Conservation (phyloP, 2,113 vertebrate species). For the Thymallus thymallus region DNA sequence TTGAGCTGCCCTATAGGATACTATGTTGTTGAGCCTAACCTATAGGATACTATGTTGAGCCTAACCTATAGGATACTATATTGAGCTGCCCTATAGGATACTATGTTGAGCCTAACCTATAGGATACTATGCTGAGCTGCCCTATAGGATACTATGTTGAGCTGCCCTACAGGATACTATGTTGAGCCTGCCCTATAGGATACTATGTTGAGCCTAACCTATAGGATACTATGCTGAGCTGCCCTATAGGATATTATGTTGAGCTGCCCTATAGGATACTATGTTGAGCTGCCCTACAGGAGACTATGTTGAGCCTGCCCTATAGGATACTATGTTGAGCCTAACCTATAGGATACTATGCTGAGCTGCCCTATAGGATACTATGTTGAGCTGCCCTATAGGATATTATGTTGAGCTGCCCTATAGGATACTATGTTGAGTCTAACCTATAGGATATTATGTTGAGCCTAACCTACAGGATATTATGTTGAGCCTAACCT, state of each 20-base stretch:
- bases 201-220: too few relatives aligned
- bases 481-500: conserved; percentile 13
- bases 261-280: neutral
- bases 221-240: conserved; percentile 8
- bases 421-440: neutral
- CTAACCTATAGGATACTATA: too few relatives aligned
- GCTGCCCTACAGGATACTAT: conserved; percentile 10
- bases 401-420: conserved; percentile 10
- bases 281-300: conserved; percentile 22
- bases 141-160: conserved; percentile 4
- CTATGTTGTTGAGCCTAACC: conserved; percentile 20
- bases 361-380: conserved; percentile 18
- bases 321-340: too few relatives aligned
- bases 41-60: neutral
- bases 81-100: neutral
- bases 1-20: neutral
- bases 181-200: neutral
- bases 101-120: conserved; percentile 20
- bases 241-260: conserved; percentile 2
- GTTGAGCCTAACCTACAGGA: too few relatives aligned
- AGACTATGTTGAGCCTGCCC: neutral
- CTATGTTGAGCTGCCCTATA: neutral
- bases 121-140: neutral
- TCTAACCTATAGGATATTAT: too few relatives aligned
- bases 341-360: neutral